Base-by-base conservation (phyloP, 2,888 invertebrate genomes). In the Blastobasis lacticolella region DNA sequence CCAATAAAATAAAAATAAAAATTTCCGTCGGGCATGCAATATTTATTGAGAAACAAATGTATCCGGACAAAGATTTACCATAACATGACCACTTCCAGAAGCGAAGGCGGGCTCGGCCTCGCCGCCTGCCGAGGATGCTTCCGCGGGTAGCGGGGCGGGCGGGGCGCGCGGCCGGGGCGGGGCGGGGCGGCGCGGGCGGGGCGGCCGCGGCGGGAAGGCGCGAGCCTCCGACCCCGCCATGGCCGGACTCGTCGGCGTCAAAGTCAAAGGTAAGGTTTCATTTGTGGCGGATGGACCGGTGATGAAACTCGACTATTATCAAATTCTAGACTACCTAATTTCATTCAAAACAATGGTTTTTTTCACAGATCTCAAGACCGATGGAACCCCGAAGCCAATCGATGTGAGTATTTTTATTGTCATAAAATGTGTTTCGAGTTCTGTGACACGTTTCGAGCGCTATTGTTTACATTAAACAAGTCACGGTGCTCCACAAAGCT, bases 191-290 rank as follows among this genome's bases (percentile, higher is more conserved):
- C 44, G 59, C 60, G 38, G 49, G 66, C 37, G 54, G 52, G 49
- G 48, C 48, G 56, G 46, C 51, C 46, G 50, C 49, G 42, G 54
- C 59, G 60, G 54, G 61, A 36, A 52, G 65, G 41, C 50, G 63
- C 40, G 57, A 57, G 49, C 58, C 56, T 51, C 56, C 0, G 85
- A 85, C 61, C 84, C 84, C 56, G 73, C 81, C 41, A 77, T 86
- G 58, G 73, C 84, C 10, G 83, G 81, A 37, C 78, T 87, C 0
- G 84, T 87, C 49, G 87, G 87, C 6, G 80, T 87, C 49, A 87
- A 86, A 64, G 84, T 87, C 44, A 86, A 82, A 75, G 86, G 85
- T 83, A n/a, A n/a, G n/a, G n/a, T n/a, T n/a, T n/a, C n/a, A n/a
- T n/a, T n/a, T n/a, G n/a, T n/a, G n/a, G n/a, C n/a, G n/a, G n/a